These are phyloP conservation scores for Meiosimyza platycephala DNA, from an alignment of 2,888 invertebrate species.

Conservation along the genomic window DNA sequence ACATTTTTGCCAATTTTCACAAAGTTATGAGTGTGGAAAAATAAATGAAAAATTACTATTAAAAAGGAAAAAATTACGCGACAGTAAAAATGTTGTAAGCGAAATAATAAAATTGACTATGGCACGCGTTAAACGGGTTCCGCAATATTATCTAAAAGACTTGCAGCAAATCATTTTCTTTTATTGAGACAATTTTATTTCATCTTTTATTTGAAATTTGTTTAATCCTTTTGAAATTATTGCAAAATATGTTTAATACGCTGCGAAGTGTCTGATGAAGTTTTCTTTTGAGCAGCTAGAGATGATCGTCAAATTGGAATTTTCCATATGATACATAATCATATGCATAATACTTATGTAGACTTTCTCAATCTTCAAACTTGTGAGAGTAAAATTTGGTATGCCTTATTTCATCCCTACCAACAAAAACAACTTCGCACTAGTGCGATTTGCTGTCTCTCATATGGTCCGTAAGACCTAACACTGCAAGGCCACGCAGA, in stretches of 20 bases:
- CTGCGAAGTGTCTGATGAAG: neutral
- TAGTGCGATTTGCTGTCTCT: no score
- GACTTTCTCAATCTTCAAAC: no score
- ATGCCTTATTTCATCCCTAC: neutral
- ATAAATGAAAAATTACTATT: neutral
- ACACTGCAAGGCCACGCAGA: no score
- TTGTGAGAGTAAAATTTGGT: neutral
- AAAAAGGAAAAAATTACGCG: neutral
- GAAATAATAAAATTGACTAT: constrained; percentile 3
- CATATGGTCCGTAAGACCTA: no score
- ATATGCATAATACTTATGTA: no score
- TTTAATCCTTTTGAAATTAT: neutral
- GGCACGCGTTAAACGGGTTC: neutral
- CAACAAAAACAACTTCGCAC: neutral
- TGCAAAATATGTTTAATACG: neutral
- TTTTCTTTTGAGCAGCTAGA: neutral
- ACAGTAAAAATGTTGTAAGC: neutral
- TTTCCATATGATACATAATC: no score
- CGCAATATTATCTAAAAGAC: no score
- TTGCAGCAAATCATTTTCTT: no score
- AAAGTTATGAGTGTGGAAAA: neutral
- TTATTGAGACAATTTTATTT: neutral
- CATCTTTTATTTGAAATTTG: neutral
- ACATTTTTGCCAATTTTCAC: neutral
- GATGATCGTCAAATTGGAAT: no score